These are phyloP conservation scores for Anniella stebbinsi DNA, from an alignment of 2,797 vertebrate species.

Conservation along the genomic window DNA sequence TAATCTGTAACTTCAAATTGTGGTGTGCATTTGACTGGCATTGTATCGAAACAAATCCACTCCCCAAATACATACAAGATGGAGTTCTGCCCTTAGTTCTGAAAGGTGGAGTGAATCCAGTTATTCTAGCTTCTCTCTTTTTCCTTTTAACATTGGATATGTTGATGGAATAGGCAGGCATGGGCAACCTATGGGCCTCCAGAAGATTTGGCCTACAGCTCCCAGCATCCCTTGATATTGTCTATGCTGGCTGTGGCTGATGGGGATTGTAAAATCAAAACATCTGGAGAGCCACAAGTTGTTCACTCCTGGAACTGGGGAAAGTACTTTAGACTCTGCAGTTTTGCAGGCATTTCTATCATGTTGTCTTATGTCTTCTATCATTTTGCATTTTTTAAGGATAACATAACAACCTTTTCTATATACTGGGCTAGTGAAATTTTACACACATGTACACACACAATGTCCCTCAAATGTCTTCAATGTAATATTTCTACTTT, in stretches of 20 bases:
- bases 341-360: background rate
- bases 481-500: conserved; percentile 29
- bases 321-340: background rate
- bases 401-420: background rate
- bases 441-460: background rate
- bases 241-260: no score
- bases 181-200: no score
- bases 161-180: background rate
- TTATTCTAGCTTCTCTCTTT: background rate
- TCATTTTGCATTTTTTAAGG: background rate
- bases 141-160: background rate
- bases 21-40: background rate
- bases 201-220: no score
- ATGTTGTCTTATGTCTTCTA: background rate
- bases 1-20: background rate
- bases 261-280: no score
- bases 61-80: background rate
- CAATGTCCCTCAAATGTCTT: conserved; percentile 39
- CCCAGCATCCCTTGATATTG: no score
- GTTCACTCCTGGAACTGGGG: no score
- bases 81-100: background rate
- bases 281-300: no score
- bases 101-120: background rate
- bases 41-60: background rate
- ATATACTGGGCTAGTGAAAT: no score